Percentiles rank a stretch among this genome's conserved stretches.
Conservation (phyloP, 2,888 invertebrate species). For the Quadriops clusia region DNA sequence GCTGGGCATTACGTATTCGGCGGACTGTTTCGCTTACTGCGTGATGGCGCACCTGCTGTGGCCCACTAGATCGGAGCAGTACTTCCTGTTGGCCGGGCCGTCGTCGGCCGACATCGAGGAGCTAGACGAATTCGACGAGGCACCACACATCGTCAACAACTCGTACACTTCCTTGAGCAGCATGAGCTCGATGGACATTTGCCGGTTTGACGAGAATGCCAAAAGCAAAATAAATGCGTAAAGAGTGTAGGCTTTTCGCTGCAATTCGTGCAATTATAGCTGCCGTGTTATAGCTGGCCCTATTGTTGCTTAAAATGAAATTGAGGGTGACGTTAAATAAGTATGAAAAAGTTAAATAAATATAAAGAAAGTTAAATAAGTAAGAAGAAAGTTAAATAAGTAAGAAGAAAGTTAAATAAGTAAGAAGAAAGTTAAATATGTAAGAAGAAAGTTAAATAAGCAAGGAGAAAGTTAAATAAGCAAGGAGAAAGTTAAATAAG, state of each 20-base stretch:
- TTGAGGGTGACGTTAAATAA: no score
- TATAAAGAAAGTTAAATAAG: no score
- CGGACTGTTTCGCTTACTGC: constrained; percentile 88
- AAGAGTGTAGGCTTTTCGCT: constrained; percentile 4
- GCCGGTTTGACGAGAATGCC: constrained; percentile 27
- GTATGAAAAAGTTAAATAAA: no score
- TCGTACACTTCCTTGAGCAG: constrained; percentile 35
- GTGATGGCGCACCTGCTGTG: constrained; percentile 92
- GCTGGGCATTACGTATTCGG: constrained; percentile 87
- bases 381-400: no score
- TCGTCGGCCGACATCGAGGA: constrained; percentile 67
- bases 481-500: no score
- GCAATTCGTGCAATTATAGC: background rate
- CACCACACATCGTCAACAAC: constrained; percentile 68
- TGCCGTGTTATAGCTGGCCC: no score
- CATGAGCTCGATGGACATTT: constrained; percentile 28
- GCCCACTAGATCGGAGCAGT: constrained; percentile 90
- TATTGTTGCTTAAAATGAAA: no score
- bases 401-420: no score
- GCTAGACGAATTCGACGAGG: constrained; percentile 82
- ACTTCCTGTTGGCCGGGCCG: constrained; percentile 67
- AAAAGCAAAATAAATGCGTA: constrained; percentile 22
- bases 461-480: no score
- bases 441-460: no score
- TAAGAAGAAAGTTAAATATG: no score